Evolutionary conservation across 1,140 invertebrate genomes (phyloP).

Genomic region (Heliconius hermathena): DNA sequence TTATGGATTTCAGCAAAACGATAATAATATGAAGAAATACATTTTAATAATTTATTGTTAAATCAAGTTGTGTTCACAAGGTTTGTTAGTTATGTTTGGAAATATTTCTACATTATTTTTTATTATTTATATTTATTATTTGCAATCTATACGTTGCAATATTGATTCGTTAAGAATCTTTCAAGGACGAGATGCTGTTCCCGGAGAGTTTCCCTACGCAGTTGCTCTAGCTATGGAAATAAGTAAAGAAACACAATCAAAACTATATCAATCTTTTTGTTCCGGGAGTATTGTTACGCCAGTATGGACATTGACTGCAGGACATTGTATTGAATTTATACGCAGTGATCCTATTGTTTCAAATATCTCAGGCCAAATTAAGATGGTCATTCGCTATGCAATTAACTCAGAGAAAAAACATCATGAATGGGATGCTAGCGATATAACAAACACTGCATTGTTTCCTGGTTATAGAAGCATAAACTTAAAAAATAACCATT

Average conservation of each 20-base stretch:
- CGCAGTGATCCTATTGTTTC: too few species aligned
- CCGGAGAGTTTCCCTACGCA: neutral
- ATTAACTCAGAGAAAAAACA: neutral
- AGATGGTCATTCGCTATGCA: neutral
- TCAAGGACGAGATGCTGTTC: slow-evolving; percentile 7
- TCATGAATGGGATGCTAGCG: neutral
- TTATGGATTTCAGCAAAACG: too few species aligned
- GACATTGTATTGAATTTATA: neutral
- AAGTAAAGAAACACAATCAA: neutral
- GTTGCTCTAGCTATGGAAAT: neutral
- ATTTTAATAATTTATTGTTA: too few species aligned
- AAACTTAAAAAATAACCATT: neutral
- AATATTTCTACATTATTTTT: too few species aligned
- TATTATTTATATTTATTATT: too few species aligned
- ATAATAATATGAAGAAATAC: too few species aligned
- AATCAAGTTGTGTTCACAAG: too few species aligned
- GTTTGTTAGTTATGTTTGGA: too few species aligned
- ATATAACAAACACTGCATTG: neutral
- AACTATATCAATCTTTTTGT: neutral
- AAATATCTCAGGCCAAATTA: neutral
- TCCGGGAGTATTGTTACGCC: neutral
- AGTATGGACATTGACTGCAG: neutral
- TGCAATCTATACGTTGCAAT: too few species aligned
- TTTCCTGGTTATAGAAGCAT: neutral
- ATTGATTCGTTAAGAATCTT: neutral